Base-by-base conservation (phyloP, 2,888 invertebrate species). In the Morpho achilles region DNA sequence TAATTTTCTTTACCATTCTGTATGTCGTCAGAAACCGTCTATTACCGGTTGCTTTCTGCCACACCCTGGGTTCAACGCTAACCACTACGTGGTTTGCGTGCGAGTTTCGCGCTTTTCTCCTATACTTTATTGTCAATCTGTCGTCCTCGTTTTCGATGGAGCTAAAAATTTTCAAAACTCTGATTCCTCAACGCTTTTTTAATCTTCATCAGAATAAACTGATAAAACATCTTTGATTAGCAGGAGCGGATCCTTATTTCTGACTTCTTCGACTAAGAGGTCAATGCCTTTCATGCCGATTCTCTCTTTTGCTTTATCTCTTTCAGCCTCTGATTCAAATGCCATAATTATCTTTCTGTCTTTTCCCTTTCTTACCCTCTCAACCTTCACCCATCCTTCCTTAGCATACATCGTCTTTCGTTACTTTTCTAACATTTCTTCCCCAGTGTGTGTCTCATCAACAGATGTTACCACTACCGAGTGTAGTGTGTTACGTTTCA, bases 111-210 rank as follows among this genome's bases (percentile, higher is more conserved):
- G n/a, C n/a, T n/a, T n/a, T n/a, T n/a, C n/a, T n/a, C n/a, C n/a
- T n/a, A n/a, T n/a, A n/a, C n/a, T n/a, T n/a, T n/a, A n/a, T n/a
- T n/a, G n/a, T n/a, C n/a, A n/a, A n/a, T n/a, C n/a, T n/a, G n/a
- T n/a, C n/a, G n/a, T n/a, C n/a, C 40, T 50, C 8, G 8, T 9
- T 8, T 1, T 8, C n/a, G 32, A 50, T n/a, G n/a, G 7, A 7
- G 16, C 10, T 42, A 47, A 57, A 47, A 8, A 57, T 9, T 8
- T 6, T 32, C 41, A n/a, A 23, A 5, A 9, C 53, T 58, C 41
- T 62, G 61, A 1, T 45, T 32, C 50, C 60, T 59, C 9, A 66
- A 58, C 4, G 66, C 62, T 8, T 53, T 62, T 10, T 61, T 58
- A 3, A 56, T 9, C 39, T 0, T 53, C 10, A 0, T 50, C 58